Conservation (phyloP, 2,797 vertebrate genomes). For the Borostomias antarcticus region DNA sequence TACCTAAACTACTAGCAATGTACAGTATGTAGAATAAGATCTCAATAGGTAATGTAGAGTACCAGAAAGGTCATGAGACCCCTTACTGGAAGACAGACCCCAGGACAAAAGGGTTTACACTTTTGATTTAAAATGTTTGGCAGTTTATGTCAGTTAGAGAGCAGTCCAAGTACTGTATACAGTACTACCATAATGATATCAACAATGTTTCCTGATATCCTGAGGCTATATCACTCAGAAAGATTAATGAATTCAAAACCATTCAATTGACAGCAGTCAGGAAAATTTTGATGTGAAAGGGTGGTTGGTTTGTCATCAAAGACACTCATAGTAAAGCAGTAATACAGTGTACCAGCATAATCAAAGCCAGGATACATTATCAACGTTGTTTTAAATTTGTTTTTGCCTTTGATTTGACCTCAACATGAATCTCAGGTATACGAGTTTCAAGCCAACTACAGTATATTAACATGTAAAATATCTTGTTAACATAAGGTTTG, state of each 20-base stretch:
- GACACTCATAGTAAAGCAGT: too few relatives aligned
- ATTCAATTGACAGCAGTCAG: background rate
- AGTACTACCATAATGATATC: background rate
- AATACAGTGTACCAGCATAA: too few relatives aligned
- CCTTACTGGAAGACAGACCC: too few relatives aligned
- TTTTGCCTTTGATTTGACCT: background rate
- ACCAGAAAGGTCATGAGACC: too few relatives aligned
- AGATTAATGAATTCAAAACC: background rate
- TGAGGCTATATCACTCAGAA: background rate
- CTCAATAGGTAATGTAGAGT: too few relatives aligned
- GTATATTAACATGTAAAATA: background rate
- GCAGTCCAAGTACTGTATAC: background rate
- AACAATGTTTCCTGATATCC: too few relatives aligned
- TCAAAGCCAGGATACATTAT: too few relatives aligned
- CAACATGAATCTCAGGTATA: background rate
- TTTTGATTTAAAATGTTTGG: background rate
- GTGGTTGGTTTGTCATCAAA: background rate
- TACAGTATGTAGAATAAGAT: too few relatives aligned
- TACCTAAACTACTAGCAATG: background rate
- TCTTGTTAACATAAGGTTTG: background rate
- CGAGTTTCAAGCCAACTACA: background rate
- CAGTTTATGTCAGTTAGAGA: background rate
- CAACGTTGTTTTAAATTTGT: background rate
- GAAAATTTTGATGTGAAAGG: background rate
- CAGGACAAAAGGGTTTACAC: background rate